Evolutionary conservation across 2,888 invertebrate species (phyloP).

Genomic region (Aspidapion aeneum): DNA sequence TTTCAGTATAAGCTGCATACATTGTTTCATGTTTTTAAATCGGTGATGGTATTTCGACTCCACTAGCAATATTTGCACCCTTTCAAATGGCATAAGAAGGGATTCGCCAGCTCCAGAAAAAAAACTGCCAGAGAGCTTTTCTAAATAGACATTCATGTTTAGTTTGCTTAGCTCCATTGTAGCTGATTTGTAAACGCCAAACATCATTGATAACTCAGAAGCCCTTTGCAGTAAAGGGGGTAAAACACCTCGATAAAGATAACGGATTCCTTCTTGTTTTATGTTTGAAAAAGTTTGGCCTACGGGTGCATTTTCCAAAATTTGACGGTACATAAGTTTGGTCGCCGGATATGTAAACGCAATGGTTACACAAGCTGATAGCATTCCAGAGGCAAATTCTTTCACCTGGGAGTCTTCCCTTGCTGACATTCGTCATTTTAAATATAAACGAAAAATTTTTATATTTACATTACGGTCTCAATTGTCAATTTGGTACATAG

Average conservation of each 20-base stretch:
- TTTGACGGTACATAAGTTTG: slow-evolving; percentile 27
- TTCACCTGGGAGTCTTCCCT: slow-evolving; percentile 4
- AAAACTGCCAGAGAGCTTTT: slow-evolving; percentile 11
- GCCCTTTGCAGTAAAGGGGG: slow-evolving; percentile 25
- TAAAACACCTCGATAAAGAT: slow-evolving; percentile 24
- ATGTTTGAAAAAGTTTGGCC: slow-evolving; percentile 12
- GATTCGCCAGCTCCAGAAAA: slow-evolving; percentile 20
- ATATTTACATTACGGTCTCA: too few relatives aligned
- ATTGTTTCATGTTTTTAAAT: slow-evolving; percentile 23
- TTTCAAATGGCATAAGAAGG: slow-evolving; percentile 22
- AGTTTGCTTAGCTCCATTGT: slow-evolving; percentile 10
- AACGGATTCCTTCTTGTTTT: slow-evolving; percentile 21
- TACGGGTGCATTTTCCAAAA: slow-evolving; percentile 19
- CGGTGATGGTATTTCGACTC: slow-evolving; percentile 19
- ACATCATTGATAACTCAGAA: slow-evolving; percentile 23
- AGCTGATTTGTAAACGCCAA: slow-evolving; percentile 22
- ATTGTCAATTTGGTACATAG: too few relatives aligned
- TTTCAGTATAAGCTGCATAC: slow-evolving; percentile 8
- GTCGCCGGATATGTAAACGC: slow-evolving; percentile 22
- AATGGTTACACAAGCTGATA: slow-evolving; percentile 20
- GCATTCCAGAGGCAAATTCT: slow-evolving; percentile 24
- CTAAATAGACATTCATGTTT: slow-evolving; percentile 11
- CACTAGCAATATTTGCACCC: slow-evolving; percentile 23
- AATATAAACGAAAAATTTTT: too few relatives aligned
- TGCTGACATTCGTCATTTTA: not conserved